Evolutionary conservation across 2,797 vertebrate species (phyloP), one percentile per base, ranked within the genome.

Genomic region (Oryzias sinensis): DNA sequence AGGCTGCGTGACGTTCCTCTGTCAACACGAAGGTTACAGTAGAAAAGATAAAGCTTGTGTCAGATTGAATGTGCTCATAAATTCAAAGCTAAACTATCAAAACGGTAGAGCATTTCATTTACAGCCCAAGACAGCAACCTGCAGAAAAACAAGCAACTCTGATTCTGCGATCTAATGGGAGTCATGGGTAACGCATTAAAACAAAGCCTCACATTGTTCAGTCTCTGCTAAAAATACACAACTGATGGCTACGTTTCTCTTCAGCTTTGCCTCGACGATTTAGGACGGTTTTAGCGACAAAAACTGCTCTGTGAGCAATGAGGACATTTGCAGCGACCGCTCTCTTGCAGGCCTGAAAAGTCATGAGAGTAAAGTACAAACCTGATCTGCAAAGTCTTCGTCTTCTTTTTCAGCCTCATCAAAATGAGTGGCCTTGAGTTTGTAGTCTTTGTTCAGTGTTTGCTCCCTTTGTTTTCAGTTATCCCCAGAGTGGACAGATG

Each of bases 401-500:
- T 62, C 79, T 84, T 84, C 78, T 72, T 69, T 70, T 77, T 70
- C 82, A 76, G 67, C 81, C 55, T 83, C 79, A 87, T 79, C 79
- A 59, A 65, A 82, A 81, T 78, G 81, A 85, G 58, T 69, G 62
- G 65, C 69, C 68, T 79, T 74, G 60, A 77, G 76, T 86, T 79
- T 84, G 77, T 69, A 59, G 79, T 86, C 77, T 70, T 77, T 79
- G 77, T 77, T 81, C 78, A 68, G 16, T 75, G 86, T 87, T 83
- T 82, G 86, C 77, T 82, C 85, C 88, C 87, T 90, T 90, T 90
- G 86, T 91, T 93, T 83, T 91, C 86, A 88, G 84, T 87, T 88
- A 85, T 84, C 84, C 90, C 86, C 88, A 79, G 84, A 90, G 76
- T 89, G 92, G 91, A 91, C 93, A 93, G 93, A 94, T 93, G 93